Base-by-base conservation (phyloP, 2,113 vertebrate genomes). In the Otolemur garnettii region DNA sequence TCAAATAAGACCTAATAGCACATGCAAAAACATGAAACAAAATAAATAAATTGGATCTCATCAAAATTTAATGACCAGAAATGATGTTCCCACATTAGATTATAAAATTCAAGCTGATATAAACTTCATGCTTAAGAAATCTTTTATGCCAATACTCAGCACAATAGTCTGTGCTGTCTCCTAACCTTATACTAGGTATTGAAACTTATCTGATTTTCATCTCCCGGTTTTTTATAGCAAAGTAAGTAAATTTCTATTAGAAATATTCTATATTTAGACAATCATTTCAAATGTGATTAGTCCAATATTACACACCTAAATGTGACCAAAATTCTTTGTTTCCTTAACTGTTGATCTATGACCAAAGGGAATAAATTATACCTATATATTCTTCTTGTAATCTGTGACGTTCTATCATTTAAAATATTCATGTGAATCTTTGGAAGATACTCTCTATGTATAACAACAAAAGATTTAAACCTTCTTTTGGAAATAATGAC, bases 321-420 rank as follows among this genome's bases (percentile, higher is more conserved):
- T 64, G 15, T 53, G 6, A 53, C 2, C 4, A 69, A 84, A 50
- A 33, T 3, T 74, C 9, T 69, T 21, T 55, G 3, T 33, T 93
- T 42, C 15, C 0, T 82, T 81, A 72, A 22, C 35, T 24, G 33
- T 4, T 35, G 9, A 86, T 83, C 11, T 81, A 19, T 30, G 19
- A 86, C 82, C 2, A 45, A 80, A 66, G 42, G 0, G 0, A 64
- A 17, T 8, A 35, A 81, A 35, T 17, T 4, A 1, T 0, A 1
- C 1, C 2, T 68, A 0, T n/a, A 57, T 82, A 5, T 24, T 24
- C 0, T 55, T 24, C 1, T 55, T 80, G 12, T 5, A 84, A 78
- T 8, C 5, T 82, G 1, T 26, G 18, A 0, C 13, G 81, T 96
- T 13, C 1, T 94, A 50, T 90, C 87, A n/a, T 75, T 82, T 18